phyloP scores from a whole-genome alignment of 2,888 invertebrate species.

The Parascotia fuliginaria region DNA sequence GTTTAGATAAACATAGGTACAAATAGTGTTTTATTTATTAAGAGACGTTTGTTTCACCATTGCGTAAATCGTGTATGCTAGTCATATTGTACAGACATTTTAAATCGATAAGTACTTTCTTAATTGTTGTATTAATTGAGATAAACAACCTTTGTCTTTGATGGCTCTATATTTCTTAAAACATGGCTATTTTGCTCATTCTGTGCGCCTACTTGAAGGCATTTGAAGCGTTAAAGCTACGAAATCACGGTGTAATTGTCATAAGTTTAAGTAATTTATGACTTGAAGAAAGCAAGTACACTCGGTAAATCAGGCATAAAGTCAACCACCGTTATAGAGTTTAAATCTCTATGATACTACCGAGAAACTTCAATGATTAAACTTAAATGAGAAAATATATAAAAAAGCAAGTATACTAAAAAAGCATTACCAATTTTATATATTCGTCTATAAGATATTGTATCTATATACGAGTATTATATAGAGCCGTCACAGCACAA shows the following conservation, averaged over 20 bases:
- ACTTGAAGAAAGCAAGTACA: too few species aligned
- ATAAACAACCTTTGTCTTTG: conserved; percentile 42
- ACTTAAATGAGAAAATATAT: too few species aligned
- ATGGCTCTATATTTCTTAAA: conserved; percentile 34
- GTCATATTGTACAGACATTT: conserved; percentile 80
- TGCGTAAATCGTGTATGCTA: conserved; percentile 76
- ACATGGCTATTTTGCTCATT: background rate
- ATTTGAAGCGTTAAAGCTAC: background rate
- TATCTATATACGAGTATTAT: too few species aligned
- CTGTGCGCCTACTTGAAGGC: background rate
- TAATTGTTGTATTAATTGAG: conserved; percentile 68
- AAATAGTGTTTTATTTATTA: conserved; percentile 72
- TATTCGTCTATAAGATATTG: too few species aligned
- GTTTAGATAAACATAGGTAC: conserved; percentile 66
- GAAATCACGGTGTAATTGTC: too few species aligned
- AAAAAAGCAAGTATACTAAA: too few species aligned
- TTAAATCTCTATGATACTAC: too few species aligned
- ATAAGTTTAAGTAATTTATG: too few species aligned
- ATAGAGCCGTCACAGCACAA: conserved; percentile 52
- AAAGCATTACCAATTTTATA: too few species aligned
- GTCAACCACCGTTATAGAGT: too few species aligned
- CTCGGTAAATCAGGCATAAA: too few species aligned
- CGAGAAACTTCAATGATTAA: too few species aligned
- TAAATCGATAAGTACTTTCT: conserved; percentile 65
- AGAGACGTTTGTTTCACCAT: conserved; percentile 61